Conservation (phyloP, 64 coral and sea anemone genomes). For the Platygyra sinensis region DNA sequence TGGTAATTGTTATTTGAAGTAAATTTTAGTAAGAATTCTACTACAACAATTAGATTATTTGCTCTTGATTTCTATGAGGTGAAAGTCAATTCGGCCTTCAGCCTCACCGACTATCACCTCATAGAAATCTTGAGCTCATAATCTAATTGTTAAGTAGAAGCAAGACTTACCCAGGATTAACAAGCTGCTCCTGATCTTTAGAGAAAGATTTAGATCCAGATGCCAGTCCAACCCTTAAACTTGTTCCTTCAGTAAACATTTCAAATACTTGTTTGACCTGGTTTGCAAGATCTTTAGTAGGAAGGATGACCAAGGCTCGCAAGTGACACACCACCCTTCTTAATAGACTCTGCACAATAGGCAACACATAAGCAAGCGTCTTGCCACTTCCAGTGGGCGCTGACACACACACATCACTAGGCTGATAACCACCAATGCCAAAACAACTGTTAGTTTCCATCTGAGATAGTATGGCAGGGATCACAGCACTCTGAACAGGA, state of each 20-base stretch:
- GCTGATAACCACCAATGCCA: slow-evolving; percentile 71
- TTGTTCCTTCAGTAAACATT: slow-evolving; percentile 73
- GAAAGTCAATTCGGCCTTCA: no score
- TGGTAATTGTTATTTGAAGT: no score
- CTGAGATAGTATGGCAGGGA: slow-evolving; percentile 68
- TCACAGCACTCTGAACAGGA: slow-evolving; percentile 86
- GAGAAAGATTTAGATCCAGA: slow-evolving; percentile 78
- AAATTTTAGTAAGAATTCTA: no score
- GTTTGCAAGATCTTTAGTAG: slow-evolving; percentile 95
- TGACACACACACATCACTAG: slow-evolving; percentile 91
- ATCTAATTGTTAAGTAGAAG: no score
- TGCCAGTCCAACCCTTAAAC: slow-evolving; percentile 84
- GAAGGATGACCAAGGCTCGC: slow-evolving; percentile 85
- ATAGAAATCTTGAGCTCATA: no score
- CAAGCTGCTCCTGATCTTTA: slow-evolving; percentile 85
- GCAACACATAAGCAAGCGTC: slow-evolving; percentile 91
- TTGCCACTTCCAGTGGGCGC: slow-evolving; percentile 99
- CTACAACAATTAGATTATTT: no score
- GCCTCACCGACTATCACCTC: no score
- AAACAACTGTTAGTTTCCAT: slow-evolving; percentile 45
- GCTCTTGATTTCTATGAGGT: no score
- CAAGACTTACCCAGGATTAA: slow-evolving; percentile 57
- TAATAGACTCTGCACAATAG: slow-evolving; percentile 67
- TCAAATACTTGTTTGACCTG: slow-evolving; percentile 97
- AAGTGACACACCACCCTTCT: slow-evolving; percentile 60